Percentiles rank a stretch among this genome's conserved stretches.
Conservation (phyloP, 2,797 vertebrate species). For the Arremon brunneinucha region DNA sequence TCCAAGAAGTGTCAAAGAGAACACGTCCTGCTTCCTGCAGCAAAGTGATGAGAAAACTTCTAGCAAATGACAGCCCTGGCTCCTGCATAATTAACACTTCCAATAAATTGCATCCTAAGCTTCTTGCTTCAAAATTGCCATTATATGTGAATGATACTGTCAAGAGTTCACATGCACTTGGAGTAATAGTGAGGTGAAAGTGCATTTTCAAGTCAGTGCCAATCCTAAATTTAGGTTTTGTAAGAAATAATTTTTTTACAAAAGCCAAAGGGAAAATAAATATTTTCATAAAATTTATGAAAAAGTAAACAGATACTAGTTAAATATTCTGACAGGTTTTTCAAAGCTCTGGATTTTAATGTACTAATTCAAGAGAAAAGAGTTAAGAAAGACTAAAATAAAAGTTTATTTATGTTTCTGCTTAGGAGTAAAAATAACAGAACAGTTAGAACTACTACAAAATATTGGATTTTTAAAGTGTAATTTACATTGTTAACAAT, state of each 20-base stretch:
- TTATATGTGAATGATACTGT: background rate
- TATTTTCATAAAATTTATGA: background rate
- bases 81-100: background rate
- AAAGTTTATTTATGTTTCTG: background rate
- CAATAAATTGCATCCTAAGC: background rate
- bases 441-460: background rate
- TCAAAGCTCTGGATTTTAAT: background rate
- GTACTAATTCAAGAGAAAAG: background rate
- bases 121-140: background rate
- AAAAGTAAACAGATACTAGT: background rate
- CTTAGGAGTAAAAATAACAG: background rate
- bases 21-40: background rate
- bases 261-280: background rate
- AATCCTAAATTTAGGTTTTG: background rate
- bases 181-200: background rate
- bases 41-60: background rate
- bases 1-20: background rate
- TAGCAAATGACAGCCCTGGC: background rate
- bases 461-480: background rate
- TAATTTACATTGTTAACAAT: background rate
- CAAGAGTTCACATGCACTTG: background rate
- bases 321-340: background rate
- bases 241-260: background rate
- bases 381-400: background rate
- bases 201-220: background rate